A percentile compares a stretch with the other conserved stretches of the same genome.
Evolutionary conservation across 2,113 vertebrate genomes (phyloP).

Genomic region (Herpetotheres cachinnans): DNA sequence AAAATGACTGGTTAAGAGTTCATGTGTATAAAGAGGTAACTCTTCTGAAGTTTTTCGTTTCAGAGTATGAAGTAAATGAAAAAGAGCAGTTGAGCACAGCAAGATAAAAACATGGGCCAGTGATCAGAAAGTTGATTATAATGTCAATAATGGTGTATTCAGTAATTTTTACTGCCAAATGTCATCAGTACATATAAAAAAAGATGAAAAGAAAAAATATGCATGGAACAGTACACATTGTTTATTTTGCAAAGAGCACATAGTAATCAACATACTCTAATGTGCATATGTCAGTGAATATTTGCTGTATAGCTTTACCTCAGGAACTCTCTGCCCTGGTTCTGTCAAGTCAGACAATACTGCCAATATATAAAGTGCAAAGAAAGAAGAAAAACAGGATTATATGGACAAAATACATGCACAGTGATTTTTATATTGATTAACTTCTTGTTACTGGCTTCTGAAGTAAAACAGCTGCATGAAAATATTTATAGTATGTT

Average conservation of each 20-base stretch:
- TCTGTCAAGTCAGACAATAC: neutral
- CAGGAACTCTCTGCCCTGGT: neutral
- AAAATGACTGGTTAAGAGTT: neutral
- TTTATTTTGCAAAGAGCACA: neutral
- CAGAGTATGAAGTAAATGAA: neutral
- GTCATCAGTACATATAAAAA: neutral
- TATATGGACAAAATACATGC: neutral
- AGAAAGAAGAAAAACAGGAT: neutral
- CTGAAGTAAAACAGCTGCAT: neutral
- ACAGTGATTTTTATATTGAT: neutral
- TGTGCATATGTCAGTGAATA: neutral
- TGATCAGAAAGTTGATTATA: constrained; percentile 7
- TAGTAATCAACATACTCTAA: neutral
- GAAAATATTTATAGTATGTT: neutral
- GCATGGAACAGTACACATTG: neutral
- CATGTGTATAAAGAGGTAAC: neutral
- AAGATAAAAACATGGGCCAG: neutral
- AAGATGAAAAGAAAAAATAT: neutral
- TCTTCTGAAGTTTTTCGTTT: neutral
- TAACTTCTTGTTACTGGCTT: neutral
- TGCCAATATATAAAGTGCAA: neutral
- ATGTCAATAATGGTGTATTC: neutral
- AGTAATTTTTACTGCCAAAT: neutral
- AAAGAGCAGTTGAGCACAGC: neutral
- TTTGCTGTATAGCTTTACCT: neutral